Base-by-base conservation (phyloP, 2,888 invertebrate genomes). In the Silvanus unidentatus region DNA sequence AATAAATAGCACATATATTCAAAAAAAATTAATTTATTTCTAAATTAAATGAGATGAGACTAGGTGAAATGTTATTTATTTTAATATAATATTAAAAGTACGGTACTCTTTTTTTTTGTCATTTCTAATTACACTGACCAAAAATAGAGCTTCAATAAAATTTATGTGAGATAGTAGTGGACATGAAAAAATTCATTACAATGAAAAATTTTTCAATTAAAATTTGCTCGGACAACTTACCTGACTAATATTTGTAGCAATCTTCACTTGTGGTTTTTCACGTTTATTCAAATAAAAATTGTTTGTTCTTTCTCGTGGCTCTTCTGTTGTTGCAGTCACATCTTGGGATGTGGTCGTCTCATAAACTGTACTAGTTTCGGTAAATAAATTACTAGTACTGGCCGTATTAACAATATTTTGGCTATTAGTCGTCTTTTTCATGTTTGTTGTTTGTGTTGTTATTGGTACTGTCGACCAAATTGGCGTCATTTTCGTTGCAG, bases 331-430 rank as follows among this genome's bases (percentile, higher is more conserved):
- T 72, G 76, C 54, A 69, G 75, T 64, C 72, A 75, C 57, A 72
- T 77, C 61, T 72, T 76, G 62, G 69, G 75, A 73, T 48, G 79
- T 78, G 39, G 79, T 78, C 39, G 77, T 75, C 54, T 79, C 79
- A 56, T 75, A 74, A 45, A 76, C 73, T 38, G 79, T 64, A 46
- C 64, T 66, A 14, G 54, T 49, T 45, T 62, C 57, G 14, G 57
- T 53, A n/a, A 42, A 32, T n/a, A 16, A 11, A 37, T 12, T 37
- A 6, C 54, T 59, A 28, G 58, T 60, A 47, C 47, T 51, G 34
- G 63, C 62, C n/a, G 57, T 53, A 32, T 32, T 32, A 5, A 37
- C 4, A 32, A 8, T 32, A 11, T 52, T n/a, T n/a, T n/a, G n/a
- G n/a, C n/a, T 51, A 13, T 59, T 59, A 15, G 54, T 59, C 10